These are phyloP conservation scores for Mactromeris polynyma DNA, from an alignment of 2,888 invertebrate genomes.

Conservation along the genomic window DNA sequence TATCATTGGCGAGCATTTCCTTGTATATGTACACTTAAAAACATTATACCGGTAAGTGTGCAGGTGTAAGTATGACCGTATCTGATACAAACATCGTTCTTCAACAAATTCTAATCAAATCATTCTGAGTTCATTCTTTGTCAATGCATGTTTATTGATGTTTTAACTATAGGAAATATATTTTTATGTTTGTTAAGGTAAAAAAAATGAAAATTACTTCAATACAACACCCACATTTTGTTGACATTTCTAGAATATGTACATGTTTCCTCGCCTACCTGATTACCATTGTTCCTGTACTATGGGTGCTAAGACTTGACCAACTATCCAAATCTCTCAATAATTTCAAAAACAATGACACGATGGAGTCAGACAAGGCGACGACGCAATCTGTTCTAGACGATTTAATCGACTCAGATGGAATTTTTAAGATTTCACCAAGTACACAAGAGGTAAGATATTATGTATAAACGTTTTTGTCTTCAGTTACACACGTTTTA, in stretches of 20 bases:
- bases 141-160: no score
- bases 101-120: no score
- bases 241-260: conserved; percentile 53
- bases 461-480: not conserved
- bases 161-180: no score
- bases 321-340: not conserved
- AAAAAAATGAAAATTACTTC: no score
- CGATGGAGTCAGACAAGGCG: not conserved
- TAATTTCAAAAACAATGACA: not conserved
- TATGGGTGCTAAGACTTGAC: conserved; percentile 59
- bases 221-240: not conserved
- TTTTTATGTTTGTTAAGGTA: no score
- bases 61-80: no score
- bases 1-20: no score
- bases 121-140: no score
- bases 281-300: conserved; percentile 47
- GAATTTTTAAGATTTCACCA: not conserved
- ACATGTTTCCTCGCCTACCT: conserved; percentile 57
- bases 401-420: not conserved
- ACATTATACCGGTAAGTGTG: no score
- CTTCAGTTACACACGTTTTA: no score
- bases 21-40: no score
- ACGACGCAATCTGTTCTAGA: not conserved
- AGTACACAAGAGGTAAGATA: not conserved
- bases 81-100: no score